A percentile compares a stretch with the other conserved stretches of the same genome.
These are phyloP conservation scores for Chanos chanos DNA, from an alignment of 2,797 vertebrate genomes.

Conservation along the genomic window DNA sequence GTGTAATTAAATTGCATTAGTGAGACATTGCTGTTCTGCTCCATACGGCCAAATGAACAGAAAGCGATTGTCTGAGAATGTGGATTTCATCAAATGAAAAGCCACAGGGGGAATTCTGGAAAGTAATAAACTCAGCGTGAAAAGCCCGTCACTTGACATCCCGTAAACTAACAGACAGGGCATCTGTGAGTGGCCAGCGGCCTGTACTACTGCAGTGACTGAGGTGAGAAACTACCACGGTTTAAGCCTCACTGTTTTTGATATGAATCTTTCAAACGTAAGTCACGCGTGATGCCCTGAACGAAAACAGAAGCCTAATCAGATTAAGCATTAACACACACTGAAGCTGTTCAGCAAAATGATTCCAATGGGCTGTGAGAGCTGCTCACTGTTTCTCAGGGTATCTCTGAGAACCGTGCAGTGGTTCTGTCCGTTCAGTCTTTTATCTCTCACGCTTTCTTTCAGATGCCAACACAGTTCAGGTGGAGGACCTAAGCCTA, in stretches of 20 bases:
- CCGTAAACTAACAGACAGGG: too few species aligned
- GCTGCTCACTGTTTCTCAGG: conserved; percentile 1
- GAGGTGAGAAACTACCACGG: background rate
- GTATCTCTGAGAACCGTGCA: too few species aligned
- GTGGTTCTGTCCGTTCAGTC: too few species aligned
- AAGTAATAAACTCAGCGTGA: too few species aligned
- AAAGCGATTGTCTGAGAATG: too few species aligned
- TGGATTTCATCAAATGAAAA: too few species aligned
- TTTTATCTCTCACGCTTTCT: background rate
- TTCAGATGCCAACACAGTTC: background rate
- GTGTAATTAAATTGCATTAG: too few species aligned
- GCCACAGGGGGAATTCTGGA: too few species aligned
- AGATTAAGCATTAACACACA: conserved; percentile 28
- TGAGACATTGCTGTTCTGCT: too few species aligned
- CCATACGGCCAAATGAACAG: too few species aligned
- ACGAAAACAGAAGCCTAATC: conserved; percentile 22
- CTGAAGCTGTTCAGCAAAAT: conserved; percentile 27
- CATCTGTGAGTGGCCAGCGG: too few species aligned
- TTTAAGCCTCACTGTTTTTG: conserved; percentile 11
- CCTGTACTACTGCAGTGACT: conserved; percentile 13
- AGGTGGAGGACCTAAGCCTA: background rate
- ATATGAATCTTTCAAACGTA: conserved; percentile 13
- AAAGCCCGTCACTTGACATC: too few species aligned
- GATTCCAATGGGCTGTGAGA: conserved; percentile 22
- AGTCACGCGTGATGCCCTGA: conserved; percentile 17